These are phyloP conservation scores for Ischnura elegans DNA, from an alignment of 2,888 invertebrate genomes.

Conservation along the genomic window DNA sequence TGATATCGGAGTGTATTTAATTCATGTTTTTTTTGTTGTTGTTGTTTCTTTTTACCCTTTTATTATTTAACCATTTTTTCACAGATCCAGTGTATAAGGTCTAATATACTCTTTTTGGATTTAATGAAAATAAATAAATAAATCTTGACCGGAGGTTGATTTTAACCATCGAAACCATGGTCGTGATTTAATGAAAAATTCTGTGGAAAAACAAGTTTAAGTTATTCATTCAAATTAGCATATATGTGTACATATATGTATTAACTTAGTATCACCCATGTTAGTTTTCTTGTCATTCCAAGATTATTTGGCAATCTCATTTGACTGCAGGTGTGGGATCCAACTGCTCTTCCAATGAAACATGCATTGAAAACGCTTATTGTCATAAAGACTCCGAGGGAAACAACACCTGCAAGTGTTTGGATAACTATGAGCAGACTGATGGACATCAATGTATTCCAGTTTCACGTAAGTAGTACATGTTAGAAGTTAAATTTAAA, in stretches of 20 bases:
- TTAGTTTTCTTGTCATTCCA: background rate
- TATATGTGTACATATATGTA: background rate
- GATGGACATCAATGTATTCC: background rate
- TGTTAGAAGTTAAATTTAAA: too few species aligned
- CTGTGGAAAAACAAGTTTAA: too few species aligned
- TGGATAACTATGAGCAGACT: background rate
- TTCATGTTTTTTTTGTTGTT: too few species aligned
- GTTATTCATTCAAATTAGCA: background rate
- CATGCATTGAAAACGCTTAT: conserved; percentile 43
- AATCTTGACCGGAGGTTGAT: too few species aligned
- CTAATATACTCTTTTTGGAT: too few species aligned
- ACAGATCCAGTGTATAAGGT: too few species aligned
- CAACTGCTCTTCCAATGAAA: background rate
- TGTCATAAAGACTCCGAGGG: background rate
- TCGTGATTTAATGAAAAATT: too few species aligned
- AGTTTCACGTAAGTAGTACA: conserved; percentile 6
- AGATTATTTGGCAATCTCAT: background rate
- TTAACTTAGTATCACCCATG: background rate
- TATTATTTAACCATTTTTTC: too few species aligned
- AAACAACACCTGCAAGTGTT: conserved; percentile 10
- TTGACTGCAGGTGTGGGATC: conserved; percentile 29
- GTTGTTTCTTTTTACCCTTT: too few species aligned
- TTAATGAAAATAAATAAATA: too few species aligned
- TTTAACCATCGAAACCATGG: too few species aligned
- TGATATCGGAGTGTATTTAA: too few species aligned